Evolutionary conservation across 2,888 invertebrate genomes (phyloP), one percentile per base, ranked within the genome.

Genomic region (Mechanitis messenoides): DNA sequence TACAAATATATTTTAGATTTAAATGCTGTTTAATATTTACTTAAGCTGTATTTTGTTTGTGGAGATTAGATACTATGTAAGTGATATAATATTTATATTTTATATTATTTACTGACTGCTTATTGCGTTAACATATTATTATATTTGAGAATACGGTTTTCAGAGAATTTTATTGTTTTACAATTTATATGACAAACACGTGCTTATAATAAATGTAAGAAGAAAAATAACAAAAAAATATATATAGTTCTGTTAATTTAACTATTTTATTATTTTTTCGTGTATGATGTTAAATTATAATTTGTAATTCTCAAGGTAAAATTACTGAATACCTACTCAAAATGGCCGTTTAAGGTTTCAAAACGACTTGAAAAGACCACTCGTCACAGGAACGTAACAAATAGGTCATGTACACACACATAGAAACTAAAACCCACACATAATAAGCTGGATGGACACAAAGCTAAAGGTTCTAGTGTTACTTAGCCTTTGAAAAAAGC

Each of bases 371-470:
- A 55, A 63, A 63, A 63, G 55, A 50, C 46, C 61, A 59, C 61
- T 55, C 59, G 58, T 58, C 47, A 61, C 56, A 53, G 60, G 63
- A 65, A 63, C 62, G 61, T 46, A 50, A 45, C 57, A 69, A 67
- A 69, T 69, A 62, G 68, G 67, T 66, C 68, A 64, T 64, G 56
- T 62, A 64, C 60, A 61, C 53, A 42, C 42, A 42, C 42, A 42
- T 31, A 31, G 50, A 50, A 55, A 46, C 55, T 31, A 42, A 47
- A 61, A 46, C 56, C 31, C 42, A 54, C 64, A 65, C 61, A 64
- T 64, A 63, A 67, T 66, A 62, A 67, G 67, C 55, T 65, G 57
- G 58, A 64, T 62, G 65, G 67, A 69, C 67, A 63, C 64, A 66
- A 67, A 67, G 68, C 67, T 65, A 62, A 61, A 59, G 53, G 56